Conservation (phyloP, 2,888 invertebrate genomes). For the Digitonthophagus gazella region DNA sequence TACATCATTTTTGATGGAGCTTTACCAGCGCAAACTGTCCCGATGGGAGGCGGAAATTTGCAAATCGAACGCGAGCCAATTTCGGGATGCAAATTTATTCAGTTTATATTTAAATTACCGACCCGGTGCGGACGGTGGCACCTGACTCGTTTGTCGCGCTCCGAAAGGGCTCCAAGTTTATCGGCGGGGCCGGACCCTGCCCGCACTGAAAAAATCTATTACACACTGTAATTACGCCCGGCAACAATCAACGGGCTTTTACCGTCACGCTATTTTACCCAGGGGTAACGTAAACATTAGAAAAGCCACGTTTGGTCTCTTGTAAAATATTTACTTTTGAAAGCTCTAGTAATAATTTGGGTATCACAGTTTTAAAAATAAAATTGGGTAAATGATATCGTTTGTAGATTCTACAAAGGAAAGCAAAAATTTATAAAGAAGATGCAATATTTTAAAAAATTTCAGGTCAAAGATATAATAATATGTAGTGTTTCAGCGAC, state of each 20-base stretch:
- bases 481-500: no score
- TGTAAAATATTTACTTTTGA: background rate
- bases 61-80: slow-evolving; percentile 18
- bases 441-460: no score
- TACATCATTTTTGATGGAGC: background rate
- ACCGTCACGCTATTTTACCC: background rate
- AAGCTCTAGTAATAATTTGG: no score
- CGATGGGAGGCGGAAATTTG: background rate
- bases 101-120: slow-evolving; percentile 30
- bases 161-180: background rate
- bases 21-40: background rate
- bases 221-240: background rate
- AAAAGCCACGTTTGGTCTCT: no score
- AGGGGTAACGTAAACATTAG: no score
- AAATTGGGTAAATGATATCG: no score
- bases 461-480: no score
- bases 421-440: no score
- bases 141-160: background rate
- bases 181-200: background rate
- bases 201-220: background rate
- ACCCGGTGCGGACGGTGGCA: background rate
- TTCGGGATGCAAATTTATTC: slow-evolving; percentile 31
- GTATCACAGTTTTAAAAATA: no score
- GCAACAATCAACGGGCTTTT: background rate
- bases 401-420: no score